Conservation (phyloP, 2,113 vertebrate genomes). For the Actenoides hombroni region DNA sequence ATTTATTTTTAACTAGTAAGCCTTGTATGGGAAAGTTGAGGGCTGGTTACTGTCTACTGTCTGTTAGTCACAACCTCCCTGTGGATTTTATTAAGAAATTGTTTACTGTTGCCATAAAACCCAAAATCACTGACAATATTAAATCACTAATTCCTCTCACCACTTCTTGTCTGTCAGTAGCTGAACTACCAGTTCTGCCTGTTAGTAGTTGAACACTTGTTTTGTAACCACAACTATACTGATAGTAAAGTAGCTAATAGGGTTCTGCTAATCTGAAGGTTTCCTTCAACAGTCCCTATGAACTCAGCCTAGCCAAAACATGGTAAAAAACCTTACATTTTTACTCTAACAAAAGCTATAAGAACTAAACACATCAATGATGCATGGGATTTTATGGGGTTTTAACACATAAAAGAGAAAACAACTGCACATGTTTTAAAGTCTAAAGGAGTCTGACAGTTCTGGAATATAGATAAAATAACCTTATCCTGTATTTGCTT, state of each 20-base stretch:
- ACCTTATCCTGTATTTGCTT: not conserved
- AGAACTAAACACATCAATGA: not conserved
- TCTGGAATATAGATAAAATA: not conserved
- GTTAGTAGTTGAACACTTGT: not conserved
- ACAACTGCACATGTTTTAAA: not conserved
- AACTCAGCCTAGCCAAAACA: not conserved
- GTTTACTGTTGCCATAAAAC: not conserved
- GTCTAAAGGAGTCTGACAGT: not conserved
- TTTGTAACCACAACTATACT: not conserved
- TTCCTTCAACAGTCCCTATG: not conserved
- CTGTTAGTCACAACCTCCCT: not conserved
- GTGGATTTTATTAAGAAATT: constrained; percentile 16
- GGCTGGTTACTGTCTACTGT: not conserved
- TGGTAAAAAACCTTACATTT: not conserved
- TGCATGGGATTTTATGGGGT: not conserved
- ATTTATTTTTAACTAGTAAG: constrained; percentile 3
- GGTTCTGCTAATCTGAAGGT: not conserved
- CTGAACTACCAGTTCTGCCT: not conserved
- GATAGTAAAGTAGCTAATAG: not conserved
- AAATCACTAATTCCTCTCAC: not conserved
- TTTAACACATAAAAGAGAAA: not conserved
- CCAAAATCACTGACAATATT: not conserved
- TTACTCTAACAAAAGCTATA: not conserved
- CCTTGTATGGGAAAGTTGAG: not conserved
- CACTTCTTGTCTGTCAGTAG: not conserved